phyloP scores from a whole-genome alignment of 2,113 vertebrate species.

The Caracal caracal region DNA sequence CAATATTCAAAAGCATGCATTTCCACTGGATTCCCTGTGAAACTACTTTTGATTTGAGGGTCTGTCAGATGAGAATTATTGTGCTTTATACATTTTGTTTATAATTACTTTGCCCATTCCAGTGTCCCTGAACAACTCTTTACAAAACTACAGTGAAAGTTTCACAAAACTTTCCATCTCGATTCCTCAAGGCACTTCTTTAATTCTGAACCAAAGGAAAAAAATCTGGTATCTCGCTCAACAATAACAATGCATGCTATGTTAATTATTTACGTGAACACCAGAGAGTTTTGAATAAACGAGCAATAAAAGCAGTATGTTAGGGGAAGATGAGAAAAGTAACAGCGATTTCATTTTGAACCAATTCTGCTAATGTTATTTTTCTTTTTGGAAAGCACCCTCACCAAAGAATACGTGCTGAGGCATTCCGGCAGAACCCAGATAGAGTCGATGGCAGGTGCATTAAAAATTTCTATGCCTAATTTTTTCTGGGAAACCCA shows the following conservation, averaged over 20 bases:
- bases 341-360: background rate
- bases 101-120: constrained; percentile 34
- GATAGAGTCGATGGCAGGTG: background rate
- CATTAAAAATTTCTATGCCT: background rate
- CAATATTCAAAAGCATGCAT: background rate
- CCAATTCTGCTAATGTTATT: background rate
- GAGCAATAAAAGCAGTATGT: background rate
- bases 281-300: constrained; percentile 11
- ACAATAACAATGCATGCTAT: background rate
- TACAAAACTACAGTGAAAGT: background rate
- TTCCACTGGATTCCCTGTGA: background rate
- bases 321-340: background rate
- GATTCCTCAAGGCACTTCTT: background rate
- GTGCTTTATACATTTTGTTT: background rate
- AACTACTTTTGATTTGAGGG: background rate
- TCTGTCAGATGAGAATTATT: background rate
- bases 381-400: background rate
- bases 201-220: constrained; percentile 39
- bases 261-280: constrained; percentile 2
- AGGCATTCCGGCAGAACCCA: background rate
- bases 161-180: background rate
- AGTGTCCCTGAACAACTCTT: background rate
- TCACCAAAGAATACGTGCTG: background rate
- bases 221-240: background rate
- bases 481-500: background rate